Evolutionary conservation across 1,140 invertebrate species (phyloP).

Genomic region (Nixonia krombeini): DNA sequence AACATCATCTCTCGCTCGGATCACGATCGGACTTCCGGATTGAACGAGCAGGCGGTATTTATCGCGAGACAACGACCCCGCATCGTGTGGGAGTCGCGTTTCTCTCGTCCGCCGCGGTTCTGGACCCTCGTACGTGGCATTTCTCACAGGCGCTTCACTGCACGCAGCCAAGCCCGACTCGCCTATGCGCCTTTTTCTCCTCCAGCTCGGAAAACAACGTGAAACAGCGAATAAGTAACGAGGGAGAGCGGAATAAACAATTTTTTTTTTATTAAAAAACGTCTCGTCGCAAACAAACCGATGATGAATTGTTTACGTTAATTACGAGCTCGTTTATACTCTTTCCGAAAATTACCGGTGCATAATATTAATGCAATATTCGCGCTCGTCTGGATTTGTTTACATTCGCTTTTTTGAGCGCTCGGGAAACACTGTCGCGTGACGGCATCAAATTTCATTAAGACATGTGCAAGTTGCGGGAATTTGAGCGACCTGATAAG

Average conservation of each 20-base stretch:
- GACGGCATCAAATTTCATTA: too few relatives aligned
- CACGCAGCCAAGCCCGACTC: background rate
- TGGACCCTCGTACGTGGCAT: constrained; percentile 25
- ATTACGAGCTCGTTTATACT: too few relatives aligned
- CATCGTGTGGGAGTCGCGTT: constrained; percentile 29
- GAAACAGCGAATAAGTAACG: too few relatives aligned
- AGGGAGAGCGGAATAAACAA: too few relatives aligned
- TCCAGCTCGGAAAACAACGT: background rate
- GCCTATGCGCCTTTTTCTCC: background rate
- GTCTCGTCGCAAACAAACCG: too few relatives aligned
- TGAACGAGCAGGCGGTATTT: constrained; percentile 20
- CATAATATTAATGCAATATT: too few relatives aligned
- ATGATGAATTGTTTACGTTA: too few relatives aligned
- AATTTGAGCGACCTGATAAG: background rate
- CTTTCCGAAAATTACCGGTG: too few relatives aligned
- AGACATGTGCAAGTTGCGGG: background rate
- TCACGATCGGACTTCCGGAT: constrained; percentile 24
- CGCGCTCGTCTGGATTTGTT: too few relatives aligned
- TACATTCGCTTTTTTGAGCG: background rate
- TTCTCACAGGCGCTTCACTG: constrained; percentile 15
- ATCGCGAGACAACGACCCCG: constrained; percentile 23
- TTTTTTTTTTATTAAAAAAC: too few relatives aligned
- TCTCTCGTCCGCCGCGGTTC: constrained; percentile 15
- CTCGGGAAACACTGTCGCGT: too few relatives aligned
- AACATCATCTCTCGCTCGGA: constrained; percentile 15